These are phyloP conservation scores for Drosophila bocki DNA, from an alignment of 1,140 invertebrate species.

Conservation along the genomic window DNA sequence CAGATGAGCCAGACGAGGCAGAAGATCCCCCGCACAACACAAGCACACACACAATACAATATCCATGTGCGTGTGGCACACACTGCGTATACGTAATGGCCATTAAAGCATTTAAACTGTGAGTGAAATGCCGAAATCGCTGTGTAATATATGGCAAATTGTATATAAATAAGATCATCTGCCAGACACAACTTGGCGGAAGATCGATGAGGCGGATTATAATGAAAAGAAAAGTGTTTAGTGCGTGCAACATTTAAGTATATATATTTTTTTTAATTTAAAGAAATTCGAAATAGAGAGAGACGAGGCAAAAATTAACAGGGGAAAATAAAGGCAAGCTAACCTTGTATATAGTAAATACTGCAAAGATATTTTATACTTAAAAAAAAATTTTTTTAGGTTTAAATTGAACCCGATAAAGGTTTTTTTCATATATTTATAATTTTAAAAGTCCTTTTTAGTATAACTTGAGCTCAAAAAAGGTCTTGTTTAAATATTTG, in stretches of 20 bases:
- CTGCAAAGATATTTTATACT: too few species aligned
- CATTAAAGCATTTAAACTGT: conserved; percentile 48
- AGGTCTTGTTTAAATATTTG: too few species aligned
- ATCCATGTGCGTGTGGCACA: conserved; percentile 16
- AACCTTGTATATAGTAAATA: neutral
- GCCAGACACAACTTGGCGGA: neutral
- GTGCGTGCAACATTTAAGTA: neutral
- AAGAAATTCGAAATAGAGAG: neutral
- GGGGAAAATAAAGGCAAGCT: fast-evolving
- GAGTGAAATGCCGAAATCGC: conserved; percentile 47
- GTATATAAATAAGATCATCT: conserved; percentile 38
- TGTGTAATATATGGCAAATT: conserved; percentile 43
- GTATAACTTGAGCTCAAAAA: too few species aligned
- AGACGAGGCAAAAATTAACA: neutral
- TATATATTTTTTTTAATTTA: conserved; percentile 12
- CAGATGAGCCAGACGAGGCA: conserved; percentile 17
- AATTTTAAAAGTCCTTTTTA: too few species aligned
- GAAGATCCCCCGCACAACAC: conserved; percentile 14
- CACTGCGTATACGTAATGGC: conserved; percentile 64
- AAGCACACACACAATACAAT: neutral
- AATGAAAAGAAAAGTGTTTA: conserved; percentile 1
- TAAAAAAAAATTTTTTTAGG: too few species aligned
- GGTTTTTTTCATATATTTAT: neutral
- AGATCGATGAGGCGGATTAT: conserved; percentile 24
- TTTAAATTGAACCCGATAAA: too few species aligned